phyloP scores from a whole-genome alignment of 2,888 invertebrate genomes.

The Prosapia bicincta region DNA sequence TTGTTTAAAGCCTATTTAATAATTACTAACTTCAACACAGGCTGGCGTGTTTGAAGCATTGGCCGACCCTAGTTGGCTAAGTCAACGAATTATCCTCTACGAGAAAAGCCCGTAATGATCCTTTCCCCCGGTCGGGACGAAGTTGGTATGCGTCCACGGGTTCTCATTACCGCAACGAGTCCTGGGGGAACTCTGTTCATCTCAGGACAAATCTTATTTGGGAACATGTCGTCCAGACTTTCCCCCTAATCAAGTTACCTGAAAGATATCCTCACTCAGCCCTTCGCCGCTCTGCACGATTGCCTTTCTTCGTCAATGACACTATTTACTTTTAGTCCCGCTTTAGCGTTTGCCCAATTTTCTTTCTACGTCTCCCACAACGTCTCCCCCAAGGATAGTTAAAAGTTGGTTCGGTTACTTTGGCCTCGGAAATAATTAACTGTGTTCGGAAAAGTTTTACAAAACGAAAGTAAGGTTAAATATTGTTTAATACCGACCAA shows the following conservation, averaged over 20 bases:
- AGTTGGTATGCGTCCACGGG: not conserved
- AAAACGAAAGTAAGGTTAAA: no score
- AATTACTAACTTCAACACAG: not conserved
- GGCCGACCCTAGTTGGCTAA: no score
- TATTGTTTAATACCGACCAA: no score
- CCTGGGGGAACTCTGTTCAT: not conserved
- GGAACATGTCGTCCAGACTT: not conserved
- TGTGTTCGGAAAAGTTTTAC: no score
- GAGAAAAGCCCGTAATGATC: not conserved
- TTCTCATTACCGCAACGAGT: not conserved
- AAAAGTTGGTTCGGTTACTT: not conserved
- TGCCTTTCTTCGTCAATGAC: not conserved
- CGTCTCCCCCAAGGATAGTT: not conserved
- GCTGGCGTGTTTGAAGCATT: no score
- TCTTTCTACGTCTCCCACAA: not conserved
- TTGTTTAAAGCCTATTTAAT: no score
- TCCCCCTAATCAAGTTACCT: conserved; percentile 1
- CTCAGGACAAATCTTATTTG: not conserved
- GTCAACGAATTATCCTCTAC: not conserved
- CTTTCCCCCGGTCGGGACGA: not conserved
- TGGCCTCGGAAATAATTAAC: not conserved
- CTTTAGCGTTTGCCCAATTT: not conserved
- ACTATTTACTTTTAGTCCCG: not conserved
- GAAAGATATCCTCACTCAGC: not conserved
- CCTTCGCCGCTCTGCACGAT: not conserved